A percentile compares a stretch with the other conserved stretches of the same genome.
Conservation (phyloP, 37 sponge, comb jelly and placozoan species). For the Halisarca cf. caerulea region DNA sequence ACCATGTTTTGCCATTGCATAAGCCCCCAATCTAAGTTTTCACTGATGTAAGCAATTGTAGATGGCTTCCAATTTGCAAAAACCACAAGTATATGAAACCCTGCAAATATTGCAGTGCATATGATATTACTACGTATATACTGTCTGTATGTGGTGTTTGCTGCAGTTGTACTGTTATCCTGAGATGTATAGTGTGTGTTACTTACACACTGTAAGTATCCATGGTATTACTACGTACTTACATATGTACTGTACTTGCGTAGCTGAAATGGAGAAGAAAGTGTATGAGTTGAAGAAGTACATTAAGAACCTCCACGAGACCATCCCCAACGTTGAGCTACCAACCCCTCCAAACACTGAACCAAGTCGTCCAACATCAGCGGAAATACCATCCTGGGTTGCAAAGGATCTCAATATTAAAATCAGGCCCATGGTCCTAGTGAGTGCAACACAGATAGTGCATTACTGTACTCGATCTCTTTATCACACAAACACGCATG, state of each 20-base stretch:
- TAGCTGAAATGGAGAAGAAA: slow-evolving; percentile 78
- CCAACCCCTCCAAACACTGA: background rate
- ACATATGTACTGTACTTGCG: background rate
- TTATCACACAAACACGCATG: too few species aligned
- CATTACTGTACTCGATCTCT: too few species aligned
- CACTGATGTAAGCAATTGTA: too few species aligned
- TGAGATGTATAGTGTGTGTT: background rate
- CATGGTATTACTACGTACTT: slow-evolving; percentile 2
- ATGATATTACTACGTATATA: too few species aligned
- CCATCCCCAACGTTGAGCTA: background rate
- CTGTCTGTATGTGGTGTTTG: too few species aligned
- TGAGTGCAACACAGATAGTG: too few species aligned
- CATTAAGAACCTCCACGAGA: slow-evolving; percentile 26
- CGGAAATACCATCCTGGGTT: slow-evolving; percentile 16
- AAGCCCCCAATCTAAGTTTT: too few species aligned
- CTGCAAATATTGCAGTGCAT: background rate
- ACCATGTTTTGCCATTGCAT: too few species aligned
- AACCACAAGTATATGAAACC: too few species aligned
- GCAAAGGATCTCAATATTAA: slow-evolving; percentile 16
- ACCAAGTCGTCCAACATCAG: slow-evolving; percentile 13
- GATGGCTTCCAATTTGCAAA: too few species aligned
- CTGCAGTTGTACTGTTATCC: too few species aligned
- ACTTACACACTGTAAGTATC: background rate
- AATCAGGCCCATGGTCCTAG: slow-evolving; percentile 26
- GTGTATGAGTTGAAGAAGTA: slow-evolving; percentile 61